Evolutionary conservation across 2,888 invertebrate genomes (phyloP), one percentile per base, ranked within the genome.

Genomic region (Entomobrya multifasciata): DNA sequence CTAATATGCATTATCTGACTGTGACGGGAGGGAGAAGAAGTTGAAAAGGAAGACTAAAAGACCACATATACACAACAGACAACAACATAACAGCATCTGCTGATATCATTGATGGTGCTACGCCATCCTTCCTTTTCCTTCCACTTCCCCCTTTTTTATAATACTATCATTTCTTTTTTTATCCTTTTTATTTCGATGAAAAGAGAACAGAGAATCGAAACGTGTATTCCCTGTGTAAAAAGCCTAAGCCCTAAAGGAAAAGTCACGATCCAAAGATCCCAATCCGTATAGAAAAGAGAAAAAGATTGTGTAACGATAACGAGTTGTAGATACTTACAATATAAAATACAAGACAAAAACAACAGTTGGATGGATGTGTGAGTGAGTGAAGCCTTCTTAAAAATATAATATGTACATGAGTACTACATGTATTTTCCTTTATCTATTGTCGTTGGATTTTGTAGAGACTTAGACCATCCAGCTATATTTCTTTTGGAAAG

Each of bases 291-390:
- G 36, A 70, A 52, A 72, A 22, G 65, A 30, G 47, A 76, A 62
- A 81, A 72, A 72, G 86, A 86, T 86, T 86, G 86, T 86, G 80
- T 86, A 86, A 72, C 49, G 86, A 86, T 86, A 85, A 85, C 70
- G 72, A 86, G 80, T 44, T 57, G 72, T 44, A 60, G 49, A 49
- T 41, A 74, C 25, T 77, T 57, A 55, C 57, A 22, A 60, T 55
- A 22, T 11, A 25, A 5, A 22, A 77, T 27, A 74, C 52, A 57
- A 57, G 6, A 20, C 2, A 22, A 55, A 36, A 30, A 77, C 76
- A 77, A 77, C 76, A 77, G 57, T 27, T 77, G 57, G 20, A 77
- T 20, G 30, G 20, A 10, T 41, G 20, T 67, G 15, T 13, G 20
- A 55, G 55, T 55, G 1, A n/a, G n/a, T n/a, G 20, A 41, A 22